phyloP scores from a whole-genome alignment of 1,140 invertebrate genomes.

The Arctopsyche grandis region DNA sequence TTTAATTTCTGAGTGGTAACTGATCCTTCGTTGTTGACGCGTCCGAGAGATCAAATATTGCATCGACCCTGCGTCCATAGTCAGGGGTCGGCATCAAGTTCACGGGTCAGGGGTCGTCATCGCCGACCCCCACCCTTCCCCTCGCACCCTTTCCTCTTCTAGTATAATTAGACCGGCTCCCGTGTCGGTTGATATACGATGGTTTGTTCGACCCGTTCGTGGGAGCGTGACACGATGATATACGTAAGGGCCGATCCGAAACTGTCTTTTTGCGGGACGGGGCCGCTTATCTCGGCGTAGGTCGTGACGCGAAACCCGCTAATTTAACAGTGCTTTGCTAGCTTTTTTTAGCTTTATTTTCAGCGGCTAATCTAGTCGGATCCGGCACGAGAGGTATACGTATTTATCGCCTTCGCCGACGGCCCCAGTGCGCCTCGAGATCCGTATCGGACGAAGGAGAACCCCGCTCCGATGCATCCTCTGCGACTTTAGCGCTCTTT shows the following conservation, averaged over 20 bases:
- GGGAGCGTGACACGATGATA: neutral
- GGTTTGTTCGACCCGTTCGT: neutral
- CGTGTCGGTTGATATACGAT: neutral
- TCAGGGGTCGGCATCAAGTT: no score
- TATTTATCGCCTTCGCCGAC: conserved; percentile 31
- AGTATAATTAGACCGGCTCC: neutral
- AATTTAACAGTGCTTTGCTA: conserved; percentile 31
- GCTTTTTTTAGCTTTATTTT: neutral
- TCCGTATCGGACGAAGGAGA: neutral
- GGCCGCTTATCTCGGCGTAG: neutral
- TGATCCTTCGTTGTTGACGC: no score
- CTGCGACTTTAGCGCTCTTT: neutral
- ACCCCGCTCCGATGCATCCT: neutral
- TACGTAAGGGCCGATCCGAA: conserved; percentile 15
- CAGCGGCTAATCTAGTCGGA: conserved; percentile 37
- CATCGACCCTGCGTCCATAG: no score
- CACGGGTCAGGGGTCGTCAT: no score
- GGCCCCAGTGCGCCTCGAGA: neutral
- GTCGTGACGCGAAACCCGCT: conserved; percentile 41
- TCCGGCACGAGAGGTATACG: conserved; percentile 21
- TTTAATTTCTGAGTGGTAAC: no score
- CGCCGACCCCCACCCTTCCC: no score
- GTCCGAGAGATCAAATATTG: no score
- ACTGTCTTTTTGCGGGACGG: conserved; percentile 12
- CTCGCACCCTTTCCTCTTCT: no score